Evolutionary conservation across 1,140 invertebrate genomes (phyloP), one percentile per base, ranked within the genome.

Genomic region (Pogonomyrmex californicus): DNA sequence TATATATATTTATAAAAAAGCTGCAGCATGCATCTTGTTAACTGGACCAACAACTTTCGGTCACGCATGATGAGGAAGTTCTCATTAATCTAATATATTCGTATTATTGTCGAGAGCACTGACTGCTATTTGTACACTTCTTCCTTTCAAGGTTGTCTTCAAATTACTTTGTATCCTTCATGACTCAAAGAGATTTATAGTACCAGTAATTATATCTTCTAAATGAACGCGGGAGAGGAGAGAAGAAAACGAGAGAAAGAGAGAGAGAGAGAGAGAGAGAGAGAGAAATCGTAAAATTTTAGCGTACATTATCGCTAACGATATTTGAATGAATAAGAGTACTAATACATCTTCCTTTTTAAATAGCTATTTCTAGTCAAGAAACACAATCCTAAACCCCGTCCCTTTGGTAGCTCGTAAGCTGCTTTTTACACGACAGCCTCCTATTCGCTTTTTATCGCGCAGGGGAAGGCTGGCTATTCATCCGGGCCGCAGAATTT

Each of bases 401-500:
- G 38, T 30, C 38, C 41, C 47, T 41, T 79, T 78, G 30, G 30
- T 4, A 60, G 30, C 9, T 56, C 58, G 47, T n/a, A 4, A 41
- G 36, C 47, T 30, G 33, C 33, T 79, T 79, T 79, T 65, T 79
- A 23, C 47, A 5, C 17, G 2, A 44, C 60, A n/a, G 68, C 41
- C 62, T 47, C 30, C 33, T 60, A 60, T 75, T n/a, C 54, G 17
- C 44, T 83, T 83, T 83, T 83, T 75, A 73, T 49, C 68, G 51
- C 51, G 10, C 56, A 12, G 41, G 33, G 38, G 71, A 83, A 60
- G 23, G 0, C 66, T 41, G 68, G 54, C 79, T 73, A 82, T 82
- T 82, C 79, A 82, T 82, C 14, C 66, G 30, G 30, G 17, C 56
- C 10, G 54, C 54, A 54, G 54, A 75, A 47, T 75, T 83, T 83